Base-by-base conservation (phyloP, 23 tunicate species). In the Clavelina lepadiformis region DNA sequence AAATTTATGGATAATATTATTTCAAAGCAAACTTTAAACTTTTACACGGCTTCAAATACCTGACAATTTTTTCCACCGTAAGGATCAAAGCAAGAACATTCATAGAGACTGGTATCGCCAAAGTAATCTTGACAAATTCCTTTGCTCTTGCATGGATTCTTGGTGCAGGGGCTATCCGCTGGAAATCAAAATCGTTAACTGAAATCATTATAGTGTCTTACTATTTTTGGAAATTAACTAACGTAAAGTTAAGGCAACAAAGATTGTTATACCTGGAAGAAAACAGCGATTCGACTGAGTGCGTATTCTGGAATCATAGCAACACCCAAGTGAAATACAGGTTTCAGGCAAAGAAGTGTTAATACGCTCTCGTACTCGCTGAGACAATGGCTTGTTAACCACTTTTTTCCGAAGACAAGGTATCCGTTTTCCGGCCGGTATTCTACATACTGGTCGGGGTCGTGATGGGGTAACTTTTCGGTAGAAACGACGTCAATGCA, bases 31-130 rank as follows among this genome's bases (percentile, higher is more conserved):
- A n/a, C n/a, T n/a, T n/a, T n/a, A n/a, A n/a, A n/a, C n/a, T n/a
- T n/a, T n/a, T n/a, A n/a, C n/a, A n/a, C n/a, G n/a, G n/a, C n/a
- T n/a, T n/a, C 11, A 41, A 41, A n/a, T 31, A 86, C 83, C 80
- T 91, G 62, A 38, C 98, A 91, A 26, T 71, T 47, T 75, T 65
- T 62, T 5, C 98, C 98, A 15, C 68, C 71, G 41, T 24, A 91
- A 15, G 37, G 56, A 26, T 35, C 52, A 1, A 15, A 41, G 57
- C 98, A 91, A 7, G 45, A 0, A 71, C 98, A 91, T 51, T 53
- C 38, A 58, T 71, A 80, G n/a, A 62, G 31, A 20, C 19, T 18
- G 6, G 26, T 38, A 55, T 46, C 18, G n/a, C 47, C 67, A 27
- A 74, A 44, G 31, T 61, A n/a, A 34, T 68, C 78, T 46, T 51